Evolutionary conservation across 2,888 invertebrate species (phyloP), one percentile per base, ranked within the genome.

Genomic region (Rhyacophila evoluta): DNA sequence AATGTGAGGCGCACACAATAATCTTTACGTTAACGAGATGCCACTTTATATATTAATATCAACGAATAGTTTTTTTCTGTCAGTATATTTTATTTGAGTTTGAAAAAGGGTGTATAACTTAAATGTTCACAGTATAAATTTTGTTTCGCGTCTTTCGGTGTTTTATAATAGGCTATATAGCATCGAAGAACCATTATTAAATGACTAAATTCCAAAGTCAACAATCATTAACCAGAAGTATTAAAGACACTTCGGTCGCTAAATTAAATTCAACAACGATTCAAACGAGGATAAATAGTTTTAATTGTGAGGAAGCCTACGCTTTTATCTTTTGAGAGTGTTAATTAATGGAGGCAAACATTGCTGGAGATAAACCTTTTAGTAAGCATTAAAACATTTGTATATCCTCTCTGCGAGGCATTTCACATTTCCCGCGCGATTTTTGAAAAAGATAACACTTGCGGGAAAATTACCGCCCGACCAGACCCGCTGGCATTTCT

Each of bases 311-410:
- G 33, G 29, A 36, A 28, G 70, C 70, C 70, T 55, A 55, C 55
- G 55, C 55, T 36, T 36, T 70, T 70, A 70, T 36, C 70, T 70
- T 33, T 36, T 28, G 33, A 37, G 70, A 25, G 39, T 41, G 68
- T 76, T 71, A 71, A 76, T 76, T 76, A 76, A 70, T 38, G 39
- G 70, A 12, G 71, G 70, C 36, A 71, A 55, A 55, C 76, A 70
- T 36, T 76, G 39, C 25, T 41, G 1, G 41, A 76, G 71, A 76
- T 76, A 76, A 71, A 71, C 37, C 70, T 72, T 76, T 69, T 71
- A 72, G 36, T 33, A 15, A 70, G 70, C 70, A 70, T 70, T 70
- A 70, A 70, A 70, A 36, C 70, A 70, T 70, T 70, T 70, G 70
- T 33, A 36, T 70, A 70, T 29, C 70, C 12, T 70, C 29, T 36